Evolutionary conservation across 2,888 invertebrate genomes (phyloP).

Genomic region (Carterocephalus palaemon): DNA sequence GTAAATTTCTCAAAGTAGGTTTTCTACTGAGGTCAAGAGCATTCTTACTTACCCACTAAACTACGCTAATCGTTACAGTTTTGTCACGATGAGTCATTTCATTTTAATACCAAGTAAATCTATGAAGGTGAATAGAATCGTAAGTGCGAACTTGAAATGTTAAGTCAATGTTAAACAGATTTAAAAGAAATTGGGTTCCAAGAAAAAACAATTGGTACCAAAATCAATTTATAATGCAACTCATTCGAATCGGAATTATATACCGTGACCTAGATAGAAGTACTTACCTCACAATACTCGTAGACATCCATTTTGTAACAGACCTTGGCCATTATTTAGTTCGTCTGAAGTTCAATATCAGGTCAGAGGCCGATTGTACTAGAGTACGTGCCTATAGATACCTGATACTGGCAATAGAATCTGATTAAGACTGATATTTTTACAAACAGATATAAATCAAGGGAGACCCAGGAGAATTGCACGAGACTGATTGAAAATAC

Average conservation of each 20-base stretch:
- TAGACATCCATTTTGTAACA: slow-evolving; percentile 44
- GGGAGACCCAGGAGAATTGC: too few species aligned
- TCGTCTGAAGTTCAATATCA: slow-evolving; percentile 57
- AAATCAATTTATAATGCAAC: slow-evolving; percentile 43
- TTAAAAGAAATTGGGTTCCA: slow-evolving; percentile 28
- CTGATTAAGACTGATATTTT: neutral
- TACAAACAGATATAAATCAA: too few species aligned
- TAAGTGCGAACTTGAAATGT: neutral
- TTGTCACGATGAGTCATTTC: too few species aligned
- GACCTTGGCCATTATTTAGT: slow-evolving; percentile 45
- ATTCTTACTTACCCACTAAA: too few species aligned
- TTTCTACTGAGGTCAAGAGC: too few species aligned
- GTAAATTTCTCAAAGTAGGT: too few species aligned
- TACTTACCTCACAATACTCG: slow-evolving; percentile 36
- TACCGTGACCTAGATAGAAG: slow-evolving; percentile 57
- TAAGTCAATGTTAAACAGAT: slow-evolving; percentile 30
- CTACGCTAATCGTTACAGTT: too few species aligned
- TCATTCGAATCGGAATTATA: slow-evolving; percentile 40
- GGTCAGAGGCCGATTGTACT: slow-evolving; percentile 32
- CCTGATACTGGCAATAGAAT: slow-evolving; percentile 14
- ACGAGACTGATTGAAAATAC: too few species aligned
- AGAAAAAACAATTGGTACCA: slow-evolving; percentile 22
- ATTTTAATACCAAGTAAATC: too few species aligned
- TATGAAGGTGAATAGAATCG: too few species aligned
- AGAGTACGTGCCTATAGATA: too few species aligned